A percentile compares a stretch with the other conserved stretches of the same genome.
phyloP scores from a whole-genome alignment of 2,888 invertebrate genomes.

The Cheilosia vulpina region DNA sequence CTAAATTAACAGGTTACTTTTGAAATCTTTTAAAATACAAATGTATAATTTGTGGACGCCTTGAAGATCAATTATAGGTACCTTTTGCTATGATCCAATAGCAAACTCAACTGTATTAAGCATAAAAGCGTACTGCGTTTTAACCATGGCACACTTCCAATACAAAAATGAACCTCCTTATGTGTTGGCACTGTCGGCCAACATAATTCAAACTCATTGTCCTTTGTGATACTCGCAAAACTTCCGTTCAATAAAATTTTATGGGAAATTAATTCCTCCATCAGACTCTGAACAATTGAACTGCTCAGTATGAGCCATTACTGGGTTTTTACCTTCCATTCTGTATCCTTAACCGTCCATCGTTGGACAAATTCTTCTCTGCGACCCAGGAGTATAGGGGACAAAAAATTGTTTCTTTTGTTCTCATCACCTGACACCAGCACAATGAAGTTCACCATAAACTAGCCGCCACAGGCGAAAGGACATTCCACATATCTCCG shows the following conservation, averaged over 20 bases:
- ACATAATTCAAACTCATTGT: constrained; percentile 45
- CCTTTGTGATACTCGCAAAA: constrained; percentile 37
- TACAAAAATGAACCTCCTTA: neutral
- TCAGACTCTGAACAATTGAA: constrained; percentile 40
- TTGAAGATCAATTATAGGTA: too few relatives aligned
- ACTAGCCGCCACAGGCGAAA: constrained; percentile 42
- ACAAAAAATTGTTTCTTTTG: constrained; percentile 42
- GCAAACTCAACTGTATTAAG: neutral
- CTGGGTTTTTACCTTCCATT: constrained; percentile 35
- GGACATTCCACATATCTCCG: constrained; percentile 60
- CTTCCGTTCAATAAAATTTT: constrained; percentile 64
- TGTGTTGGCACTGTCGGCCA: constrained; percentile 1
- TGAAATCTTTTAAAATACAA: too few relatives aligned
- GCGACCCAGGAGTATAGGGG: neutral
- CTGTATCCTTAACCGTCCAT: neutral
- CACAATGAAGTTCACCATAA: constrained; percentile 49
- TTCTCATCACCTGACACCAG: constrained; percentile 34
- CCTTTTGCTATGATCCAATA: neutral
- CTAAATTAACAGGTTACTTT: too few relatives aligned
- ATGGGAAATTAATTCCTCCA: constrained; percentile 64
- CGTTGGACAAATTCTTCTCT: constrained; percentile 25
- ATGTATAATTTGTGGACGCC: too few relatives aligned
- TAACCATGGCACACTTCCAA: neutral
- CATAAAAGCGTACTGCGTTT: neutral
- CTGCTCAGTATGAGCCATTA: constrained; percentile 27